These are phyloP conservation scores for Oreochromis spilurus DNA, from an alignment of 2,113 vertebrate species.

Conservation along the genomic window DNA sequence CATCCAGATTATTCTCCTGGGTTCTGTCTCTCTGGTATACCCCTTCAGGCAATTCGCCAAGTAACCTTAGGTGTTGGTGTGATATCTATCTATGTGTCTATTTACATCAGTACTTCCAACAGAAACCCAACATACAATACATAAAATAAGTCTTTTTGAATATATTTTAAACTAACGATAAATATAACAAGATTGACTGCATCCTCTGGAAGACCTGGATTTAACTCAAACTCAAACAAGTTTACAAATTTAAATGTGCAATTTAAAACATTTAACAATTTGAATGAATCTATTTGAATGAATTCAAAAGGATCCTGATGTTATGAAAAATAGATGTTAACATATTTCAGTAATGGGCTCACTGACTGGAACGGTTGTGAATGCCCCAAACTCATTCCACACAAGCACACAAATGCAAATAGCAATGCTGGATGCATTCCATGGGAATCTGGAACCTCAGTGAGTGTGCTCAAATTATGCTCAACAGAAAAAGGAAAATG, in stretches of 20 bases:
- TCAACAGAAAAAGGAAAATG: not conserved
- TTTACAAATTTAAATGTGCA: not conserved
- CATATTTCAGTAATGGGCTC: not conserved
- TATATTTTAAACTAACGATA: not conserved
- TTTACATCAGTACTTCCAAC: not conserved
- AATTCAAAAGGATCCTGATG: not conserved
- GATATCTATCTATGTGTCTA: not conserved
- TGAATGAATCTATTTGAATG: not conserved
- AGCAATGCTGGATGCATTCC: not conserved
- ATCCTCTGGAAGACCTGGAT: constrained; percentile 32
- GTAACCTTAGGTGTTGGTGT: not conserved
- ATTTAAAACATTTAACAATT: not conserved
- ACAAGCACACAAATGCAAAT: not conserved
- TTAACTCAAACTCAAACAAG: not conserved
- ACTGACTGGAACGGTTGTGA: not conserved
- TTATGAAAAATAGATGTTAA: not conserved
- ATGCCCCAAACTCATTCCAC: not conserved
- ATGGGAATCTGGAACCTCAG: not conserved
- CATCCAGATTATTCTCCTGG: not conserved
- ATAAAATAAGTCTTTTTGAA: not conserved
- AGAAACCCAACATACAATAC: not conserved
- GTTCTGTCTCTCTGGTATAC: not conserved
- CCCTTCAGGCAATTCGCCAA: not conserved
- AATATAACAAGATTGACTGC: not conserved
- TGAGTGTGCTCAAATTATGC: not conserved